Percentiles rank a stretch among this genome's conserved stretches.
Conservation (phyloP, 2,888 invertebrate genomes). For the Cheilosia impressa region DNA sequence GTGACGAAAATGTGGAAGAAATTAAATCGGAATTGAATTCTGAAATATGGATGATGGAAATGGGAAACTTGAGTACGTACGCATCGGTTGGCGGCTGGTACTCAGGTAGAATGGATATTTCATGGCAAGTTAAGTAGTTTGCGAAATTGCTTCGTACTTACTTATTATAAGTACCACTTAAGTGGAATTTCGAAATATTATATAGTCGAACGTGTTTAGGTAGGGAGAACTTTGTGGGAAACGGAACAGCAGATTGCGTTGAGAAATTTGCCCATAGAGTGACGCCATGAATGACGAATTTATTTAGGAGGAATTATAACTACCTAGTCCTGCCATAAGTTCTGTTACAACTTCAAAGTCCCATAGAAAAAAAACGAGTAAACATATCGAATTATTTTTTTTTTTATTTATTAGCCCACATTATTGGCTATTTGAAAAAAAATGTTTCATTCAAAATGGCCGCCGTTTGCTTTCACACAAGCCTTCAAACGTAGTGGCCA, state of each 20-base stretch:
- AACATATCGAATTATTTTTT: too few relatives aligned
- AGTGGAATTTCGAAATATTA: not conserved
- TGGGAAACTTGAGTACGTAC: not conserved
- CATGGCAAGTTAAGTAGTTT: slow-evolving; percentile 11
- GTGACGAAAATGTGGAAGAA: not conserved
- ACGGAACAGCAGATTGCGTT: not conserved
- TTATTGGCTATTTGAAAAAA: too few relatives aligned
- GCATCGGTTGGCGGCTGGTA: not conserved
- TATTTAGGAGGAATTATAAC: too few relatives aligned
- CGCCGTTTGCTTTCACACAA: too few relatives aligned
- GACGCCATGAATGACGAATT: not conserved
- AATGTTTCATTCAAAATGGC: too few relatives aligned
- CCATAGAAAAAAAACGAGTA: too few relatives aligned
- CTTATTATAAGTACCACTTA: not conserved
- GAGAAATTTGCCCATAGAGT: not conserved
- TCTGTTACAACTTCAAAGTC: too few relatives aligned
- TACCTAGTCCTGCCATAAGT: too few relatives aligned
- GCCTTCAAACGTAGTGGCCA: too few relatives aligned
- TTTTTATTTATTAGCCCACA: too few relatives aligned
- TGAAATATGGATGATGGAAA: not conserved
- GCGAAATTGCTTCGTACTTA: slow-evolving; percentile 17
- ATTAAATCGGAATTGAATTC: slow-evolving; percentile 33
- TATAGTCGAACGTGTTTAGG: not conserved
- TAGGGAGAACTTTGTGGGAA: not conserved
- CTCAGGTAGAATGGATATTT: slow-evolving; percentile 7